phyloP scores from a whole-genome alignment of 2,113 vertebrate genomes.

The Corythornis vintsioides region DNA sequence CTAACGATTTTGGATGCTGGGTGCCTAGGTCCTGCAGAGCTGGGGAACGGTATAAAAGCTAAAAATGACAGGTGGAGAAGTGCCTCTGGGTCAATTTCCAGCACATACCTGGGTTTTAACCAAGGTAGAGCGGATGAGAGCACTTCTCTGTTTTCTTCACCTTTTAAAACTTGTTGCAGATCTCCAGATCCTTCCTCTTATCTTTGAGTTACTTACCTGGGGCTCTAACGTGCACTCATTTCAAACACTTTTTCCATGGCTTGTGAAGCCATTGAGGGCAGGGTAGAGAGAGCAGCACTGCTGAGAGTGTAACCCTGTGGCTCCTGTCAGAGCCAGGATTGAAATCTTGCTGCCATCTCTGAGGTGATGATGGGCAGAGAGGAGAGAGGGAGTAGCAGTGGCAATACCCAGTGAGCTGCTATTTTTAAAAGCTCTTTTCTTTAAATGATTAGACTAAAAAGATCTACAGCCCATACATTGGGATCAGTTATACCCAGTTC shows the following conservation, averaged over 20 bases:
- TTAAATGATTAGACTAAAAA: not conserved
- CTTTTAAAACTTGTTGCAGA: not conserved
- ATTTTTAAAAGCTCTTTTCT: not conserved
- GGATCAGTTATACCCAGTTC: not conserved
- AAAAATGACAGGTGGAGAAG: not conserved
- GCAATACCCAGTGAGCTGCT: not conserved
- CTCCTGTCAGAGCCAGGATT: accelerated
- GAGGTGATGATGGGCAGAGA: not conserved
- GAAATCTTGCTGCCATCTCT: not conserved
- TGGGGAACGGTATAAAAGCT: not conserved
- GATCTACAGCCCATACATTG: not conserved
- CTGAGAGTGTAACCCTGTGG: not conserved
- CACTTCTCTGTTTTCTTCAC: not conserved
- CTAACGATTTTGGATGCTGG: not conserved
- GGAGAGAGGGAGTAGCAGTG: not conserved
- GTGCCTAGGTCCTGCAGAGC: not conserved
- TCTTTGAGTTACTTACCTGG: not conserved
- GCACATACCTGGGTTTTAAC: not conserved
- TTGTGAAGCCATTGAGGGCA: not conserved
- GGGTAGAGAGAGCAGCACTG: not conserved
- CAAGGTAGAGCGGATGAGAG: not conserved
- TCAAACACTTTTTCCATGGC: not conserved
- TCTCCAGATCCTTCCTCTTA: not conserved
- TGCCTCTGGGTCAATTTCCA: not conserved
- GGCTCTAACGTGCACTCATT: not conserved